phyloP scores from a whole-genome alignment of 1,140 invertebrate genomes.

The Orchesella cincta region DNA sequence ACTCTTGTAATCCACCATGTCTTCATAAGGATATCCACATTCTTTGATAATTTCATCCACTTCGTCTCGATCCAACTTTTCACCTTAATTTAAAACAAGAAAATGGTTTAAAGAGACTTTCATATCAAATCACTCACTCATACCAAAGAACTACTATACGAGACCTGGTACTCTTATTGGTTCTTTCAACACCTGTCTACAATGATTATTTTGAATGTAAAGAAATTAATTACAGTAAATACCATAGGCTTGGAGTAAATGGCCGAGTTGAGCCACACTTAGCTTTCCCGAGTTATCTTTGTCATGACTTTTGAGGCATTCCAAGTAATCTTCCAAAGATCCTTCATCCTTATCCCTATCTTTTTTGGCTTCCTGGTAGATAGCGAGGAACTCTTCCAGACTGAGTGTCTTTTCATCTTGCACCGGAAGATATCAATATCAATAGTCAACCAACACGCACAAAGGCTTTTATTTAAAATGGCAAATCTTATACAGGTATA shows the following conservation, averaged over 20 bases:
- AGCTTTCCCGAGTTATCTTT: background rate
- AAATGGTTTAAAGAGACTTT: background rate
- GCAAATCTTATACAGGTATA: too few relatives aligned
- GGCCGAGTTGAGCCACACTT: background rate
- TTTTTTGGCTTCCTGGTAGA: slow-evolving; percentile 9
- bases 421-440: too few relatives aligned
- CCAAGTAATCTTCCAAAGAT: background rate
- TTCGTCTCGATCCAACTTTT: slow-evolving; percentile 19
- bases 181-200: background rate
- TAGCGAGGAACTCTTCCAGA: slow-evolving; percentile 6
- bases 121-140: background rate
- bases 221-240: background rate
- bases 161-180: background rate
- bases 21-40: slow-evolving; percentile 11
- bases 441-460: too few relatives aligned
- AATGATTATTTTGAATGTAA: background rate
- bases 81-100: background rate
- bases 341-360: background rate
- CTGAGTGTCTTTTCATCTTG: background rate
- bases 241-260: slow-evolving; percentile 17
- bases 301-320: background rate
- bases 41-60: slow-evolving; percentile 1
- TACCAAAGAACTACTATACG: background rate
- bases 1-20: background rate
- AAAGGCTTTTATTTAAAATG: too few relatives aligned